Evolutionary conservation across 2,888 invertebrate species (phyloP).

Genomic region (Copidosoma aretas): DNA sequence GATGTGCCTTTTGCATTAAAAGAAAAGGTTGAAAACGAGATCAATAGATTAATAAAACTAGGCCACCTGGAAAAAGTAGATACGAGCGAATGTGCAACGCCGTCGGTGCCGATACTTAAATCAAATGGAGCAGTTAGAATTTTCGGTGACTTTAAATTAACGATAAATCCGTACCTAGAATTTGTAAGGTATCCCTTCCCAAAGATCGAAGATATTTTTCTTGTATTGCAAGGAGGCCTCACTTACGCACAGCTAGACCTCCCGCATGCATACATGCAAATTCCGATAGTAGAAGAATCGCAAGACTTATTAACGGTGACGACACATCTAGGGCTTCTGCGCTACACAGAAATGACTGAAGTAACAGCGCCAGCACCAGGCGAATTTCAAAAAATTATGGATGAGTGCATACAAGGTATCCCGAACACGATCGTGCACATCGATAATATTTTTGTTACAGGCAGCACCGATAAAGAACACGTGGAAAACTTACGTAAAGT

Average conservation of each 20-base stretch:
- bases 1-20: not conserved
- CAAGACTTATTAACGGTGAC: conserved; percentile 16
- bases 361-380: not conserved
- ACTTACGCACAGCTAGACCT: not conserved
- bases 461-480: not conserved
- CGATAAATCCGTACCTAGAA: not conserved
- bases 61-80: not conserved
- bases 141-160: conserved; percentile 7
- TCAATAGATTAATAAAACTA: conserved; percentile 1
- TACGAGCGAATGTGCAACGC: conserved; percentile 21
- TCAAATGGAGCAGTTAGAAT: conserved; percentile 15
- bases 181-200: not conserved
- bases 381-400: not conserved
- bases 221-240: not conserved
- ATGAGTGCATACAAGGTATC: not conserved
- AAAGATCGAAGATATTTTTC: not conserved
- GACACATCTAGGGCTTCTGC: not conserved
- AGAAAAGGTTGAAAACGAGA: not conserved
- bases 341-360: not conserved
- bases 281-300: conserved; percentile 24
- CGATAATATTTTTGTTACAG: conserved; percentile 1
- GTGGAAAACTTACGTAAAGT: not conserved
- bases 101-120: conserved; percentile 13
- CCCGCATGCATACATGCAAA: not conserved
- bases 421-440: not conserved